A percentile compares a stretch with the other conserved stretches of the same genome.
Conservation (phyloP, 2,888 invertebrate species). For the Aspidapion aeneum region DNA sequence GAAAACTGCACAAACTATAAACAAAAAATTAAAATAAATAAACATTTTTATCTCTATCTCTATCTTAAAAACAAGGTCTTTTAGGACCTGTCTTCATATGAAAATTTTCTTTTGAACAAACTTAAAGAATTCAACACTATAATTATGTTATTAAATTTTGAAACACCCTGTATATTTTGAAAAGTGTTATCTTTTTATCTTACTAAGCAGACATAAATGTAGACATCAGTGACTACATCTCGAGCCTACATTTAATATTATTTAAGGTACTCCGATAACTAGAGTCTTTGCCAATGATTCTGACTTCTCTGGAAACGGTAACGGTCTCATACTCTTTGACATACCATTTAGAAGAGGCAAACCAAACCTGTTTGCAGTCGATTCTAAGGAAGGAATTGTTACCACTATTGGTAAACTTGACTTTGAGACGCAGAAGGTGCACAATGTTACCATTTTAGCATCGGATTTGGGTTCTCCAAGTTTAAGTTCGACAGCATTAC, state of each 20-base stretch:
- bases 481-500: slow-evolving; percentile 71
- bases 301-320: slow-evolving; percentile 83
- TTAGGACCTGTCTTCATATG: background rate
- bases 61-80: no score
- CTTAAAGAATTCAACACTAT: no score
- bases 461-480: slow-evolving; percentile 84
- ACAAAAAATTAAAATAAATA: no score
- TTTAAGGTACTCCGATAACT: slow-evolving; percentile 57
- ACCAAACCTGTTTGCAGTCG: slow-evolving; percentile 69
- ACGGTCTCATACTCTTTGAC: slow-evolving; percentile 77
- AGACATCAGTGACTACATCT: no score
- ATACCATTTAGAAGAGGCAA: slow-evolving; percentile 63
- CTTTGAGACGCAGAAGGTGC: slow-evolving; percentile 61
- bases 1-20: no score
- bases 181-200: no score
- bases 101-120: no score
- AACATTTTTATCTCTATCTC: no score
- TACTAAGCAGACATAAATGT: no score
- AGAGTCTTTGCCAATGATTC: slow-evolving; percentile 80
- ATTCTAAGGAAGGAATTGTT: slow-evolving; percentile 79
- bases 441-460: slow-evolving; percentile 78
- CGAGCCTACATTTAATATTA: no score
- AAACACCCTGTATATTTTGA: no score
- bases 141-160: no score
- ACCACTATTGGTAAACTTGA: slow-evolving; percentile 71